Conservation (phyloP, 2,797 vertebrate species). For the Anguilla marmorata region DNA sequence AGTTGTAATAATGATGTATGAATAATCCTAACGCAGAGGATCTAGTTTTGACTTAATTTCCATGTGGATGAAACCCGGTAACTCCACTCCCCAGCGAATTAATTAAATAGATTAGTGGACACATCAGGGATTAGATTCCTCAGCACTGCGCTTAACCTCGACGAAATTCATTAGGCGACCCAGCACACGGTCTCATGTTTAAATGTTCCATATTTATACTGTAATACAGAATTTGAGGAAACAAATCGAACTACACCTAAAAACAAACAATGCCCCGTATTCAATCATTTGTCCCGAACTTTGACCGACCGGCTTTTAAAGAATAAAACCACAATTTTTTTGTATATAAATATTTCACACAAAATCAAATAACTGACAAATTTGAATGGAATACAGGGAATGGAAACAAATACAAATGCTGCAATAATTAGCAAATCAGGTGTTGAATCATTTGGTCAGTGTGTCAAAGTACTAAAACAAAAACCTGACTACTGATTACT, state of each 20-base stretch:
- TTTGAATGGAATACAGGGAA: not conserved
- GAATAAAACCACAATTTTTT: no score
- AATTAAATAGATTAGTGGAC: slow-evolving; percentile 13
- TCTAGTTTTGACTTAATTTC: slow-evolving; percentile 23
- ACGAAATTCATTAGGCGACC: not conserved
- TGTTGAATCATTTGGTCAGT: not conserved
- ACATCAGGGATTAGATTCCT: slow-evolving; percentile 9
- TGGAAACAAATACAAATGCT: not conserved
- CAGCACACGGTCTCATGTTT: slow-evolving; percentile 5
- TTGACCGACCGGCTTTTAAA: no score
- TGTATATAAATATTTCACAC: no score
- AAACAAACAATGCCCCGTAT: not conserved
- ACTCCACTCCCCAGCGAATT: not conserved
- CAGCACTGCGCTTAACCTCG: slow-evolving; percentile 1
- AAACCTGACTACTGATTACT: not conserved
- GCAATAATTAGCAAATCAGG: not conserved
- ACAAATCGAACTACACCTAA: not conserved
- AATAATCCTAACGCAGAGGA: slow-evolving; percentile 4
- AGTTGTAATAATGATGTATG: slow-evolving; percentile 25
- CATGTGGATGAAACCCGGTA: slow-evolving; percentile 6
- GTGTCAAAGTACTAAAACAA: not conserved
- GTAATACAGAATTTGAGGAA: not conserved
- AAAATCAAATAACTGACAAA: no score
- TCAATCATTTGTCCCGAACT: not conserved
- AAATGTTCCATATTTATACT: not conserved